phyloP scores from a whole-genome alignment of 2,113 vertebrate species.

The Tyrannus savana region DNA sequence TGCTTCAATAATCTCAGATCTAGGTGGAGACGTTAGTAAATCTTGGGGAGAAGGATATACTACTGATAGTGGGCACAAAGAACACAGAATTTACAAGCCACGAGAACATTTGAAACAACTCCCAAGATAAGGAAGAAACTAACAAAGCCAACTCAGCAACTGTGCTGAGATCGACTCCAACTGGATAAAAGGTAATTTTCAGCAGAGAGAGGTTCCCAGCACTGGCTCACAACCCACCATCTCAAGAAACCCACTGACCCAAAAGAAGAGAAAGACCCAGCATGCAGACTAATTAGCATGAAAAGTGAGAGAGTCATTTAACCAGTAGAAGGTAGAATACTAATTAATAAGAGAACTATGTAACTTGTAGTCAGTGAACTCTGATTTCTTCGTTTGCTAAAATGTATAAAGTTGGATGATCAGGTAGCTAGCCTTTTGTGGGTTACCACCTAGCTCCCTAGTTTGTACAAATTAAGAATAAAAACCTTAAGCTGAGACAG shows the following conservation, averaged over 20 bases:
- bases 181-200: background rate
- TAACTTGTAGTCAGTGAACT: background rate
- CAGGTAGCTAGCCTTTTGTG: background rate
- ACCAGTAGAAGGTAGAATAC: background rate
- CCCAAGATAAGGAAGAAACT: background rate
- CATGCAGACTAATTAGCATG: too few species aligned
- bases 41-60: background rate
- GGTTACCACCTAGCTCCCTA: background rate
- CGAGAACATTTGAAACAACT: background rate
- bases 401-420: background rate
- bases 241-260: background rate
- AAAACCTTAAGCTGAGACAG: background rate
- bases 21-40: background rate
- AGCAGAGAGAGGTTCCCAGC: background rate
- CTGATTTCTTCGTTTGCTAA: background rate
- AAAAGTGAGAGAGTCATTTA: background rate
- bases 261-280: background rate
- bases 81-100: background rate
- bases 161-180: background rate
- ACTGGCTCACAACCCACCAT: background rate
- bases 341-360: background rate
- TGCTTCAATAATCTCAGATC: background rate
- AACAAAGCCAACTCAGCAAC: background rate
- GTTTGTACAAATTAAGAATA: background rate
- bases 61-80: background rate